phyloP scores from a whole-genome alignment of 2,888 invertebrate genomes.

The Muscina levida region DNA sequence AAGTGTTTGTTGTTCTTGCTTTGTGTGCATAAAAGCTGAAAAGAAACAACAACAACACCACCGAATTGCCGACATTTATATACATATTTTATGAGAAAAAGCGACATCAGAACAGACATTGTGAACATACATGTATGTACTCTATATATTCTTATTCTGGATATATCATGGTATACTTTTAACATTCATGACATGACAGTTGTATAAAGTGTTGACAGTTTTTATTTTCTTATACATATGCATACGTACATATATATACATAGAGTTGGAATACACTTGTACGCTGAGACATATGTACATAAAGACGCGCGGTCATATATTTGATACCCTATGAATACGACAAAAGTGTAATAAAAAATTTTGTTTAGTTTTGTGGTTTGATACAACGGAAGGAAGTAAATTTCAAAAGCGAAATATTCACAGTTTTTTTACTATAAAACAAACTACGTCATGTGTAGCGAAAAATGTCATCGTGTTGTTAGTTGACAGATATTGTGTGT shows the following conservation, averaged over 20 bases:
- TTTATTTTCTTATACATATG: conserved; percentile 30
- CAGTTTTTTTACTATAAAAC: background rate
- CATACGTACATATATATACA: conserved; percentile 13
- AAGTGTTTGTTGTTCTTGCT: no score
- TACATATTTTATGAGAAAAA: conserved; percentile 37
- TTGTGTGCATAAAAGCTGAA: background rate
- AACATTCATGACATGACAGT: conserved; percentile 62
- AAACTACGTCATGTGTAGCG: no score
- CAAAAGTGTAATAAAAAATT: conserved; percentile 46
- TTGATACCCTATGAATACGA: conserved; percentile 18
- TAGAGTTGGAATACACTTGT: conserved; percentile 24
- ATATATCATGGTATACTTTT: conserved; percentile 42
- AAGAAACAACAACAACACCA: conserved; percentile 4
- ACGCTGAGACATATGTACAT: conserved; percentile 15
- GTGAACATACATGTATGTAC: conserved; percentile 40
- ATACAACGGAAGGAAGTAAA: conserved; percentile 54
- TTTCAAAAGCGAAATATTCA: conserved; percentile 41
- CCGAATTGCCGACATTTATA: conserved; percentile 20
- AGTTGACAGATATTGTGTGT: background rate
- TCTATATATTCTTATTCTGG: conserved; percentile 43
- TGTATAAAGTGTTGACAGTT: conserved; percentile 63
- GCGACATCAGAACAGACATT: conserved; percentile 7
- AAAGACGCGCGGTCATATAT: conserved; percentile 24
- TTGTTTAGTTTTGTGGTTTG: conserved; percentile 34
- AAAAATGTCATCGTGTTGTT: background rate